Base-by-base conservation (phyloP, 2,113 vertebrate genomes). In the Tauraco erythrolophus region DNA sequence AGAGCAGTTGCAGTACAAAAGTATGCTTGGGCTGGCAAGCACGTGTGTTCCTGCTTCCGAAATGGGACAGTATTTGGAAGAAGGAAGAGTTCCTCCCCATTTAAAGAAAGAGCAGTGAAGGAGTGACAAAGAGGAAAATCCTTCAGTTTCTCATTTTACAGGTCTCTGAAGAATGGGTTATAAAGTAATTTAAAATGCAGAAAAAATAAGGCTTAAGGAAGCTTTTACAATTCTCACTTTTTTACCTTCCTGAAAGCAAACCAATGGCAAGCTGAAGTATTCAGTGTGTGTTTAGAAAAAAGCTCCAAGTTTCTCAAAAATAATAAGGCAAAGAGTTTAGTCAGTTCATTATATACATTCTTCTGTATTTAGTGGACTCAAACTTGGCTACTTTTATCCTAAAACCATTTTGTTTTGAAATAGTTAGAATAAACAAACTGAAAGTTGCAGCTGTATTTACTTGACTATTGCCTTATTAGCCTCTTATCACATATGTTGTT, bases 371-470 rank as follows among this genome's bases (percentile, higher is more conserved):
- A 57, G 14, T 89, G 77, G 77, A 65, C 80, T 92, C 45, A 46
- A 41, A 46, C 60, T 87, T 92, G 92, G 72, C 74, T 87, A 19
- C 86, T 92, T 92, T 91, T 84, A 75, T 91, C 46, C 54, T 78
- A 27, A 89, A 89, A 33, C 30, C 31, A 33, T 74, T 86, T 82
- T 95, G 82, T 77, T 94, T 96, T 83, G 79, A 93, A 77, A 70
- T 74, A 71, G 53, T 77, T 84, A 48, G 90, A 71, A 68, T 95
- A 97, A 96, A 94, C 86, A 92, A 94, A 89, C 60, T 48, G 81
- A 53, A 89, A 93, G 53, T 53, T 45, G 7, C 91, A 95, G 89
- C 92, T 95, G 94, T 92, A 92, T 95, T 95, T 96, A 95, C 69
- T 93, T 75, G 78, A 77, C 69, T 81, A 2, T 74, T 96, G 80